Evolutionary conservation across 1,140 invertebrate species (phyloP), one percentile per base, ranked within the genome.

Genomic region (Musca vetustissima): DNA sequence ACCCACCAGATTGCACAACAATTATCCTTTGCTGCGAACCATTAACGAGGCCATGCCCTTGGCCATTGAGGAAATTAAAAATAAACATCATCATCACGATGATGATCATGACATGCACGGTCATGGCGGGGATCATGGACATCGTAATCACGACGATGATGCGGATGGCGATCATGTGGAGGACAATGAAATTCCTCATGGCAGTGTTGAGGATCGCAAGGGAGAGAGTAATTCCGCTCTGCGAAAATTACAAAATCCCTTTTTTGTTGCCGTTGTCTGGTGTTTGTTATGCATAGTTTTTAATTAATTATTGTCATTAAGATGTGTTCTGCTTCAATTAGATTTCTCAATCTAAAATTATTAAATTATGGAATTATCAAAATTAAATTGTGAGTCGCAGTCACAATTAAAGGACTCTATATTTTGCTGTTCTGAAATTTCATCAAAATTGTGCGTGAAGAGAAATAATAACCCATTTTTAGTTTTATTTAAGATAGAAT

Each of bases 21-120:
- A 87, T 73, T 89, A 87, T 78, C 85, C 86, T 1, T 75, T 91
- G 7, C 85, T 91, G 85, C 83, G 87, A 24, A 86, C 87, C 0
- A 87, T 91, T 0, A 88, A 89, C 69, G 86, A 88, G 71, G 87
- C 87, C 3, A 85, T 87, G 2, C 74, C 77, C 1, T 69, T 86
- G 13, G 81, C 87, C 0, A 61, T 88, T 52, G 85, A 88, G 74
- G 87, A 89, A 73, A 84, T 86, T 73, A 80, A 83, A 68, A 78
- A 85, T 66, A 76, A 83, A 4, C 76, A 75, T 65, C 68, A 61
- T 21, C 57, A 28, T 36, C 57, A 43, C 21, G 28, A 36, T 14
- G 73, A 74, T 47, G 73, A 77, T 67, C 70, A 85, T 71, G 77
- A 84, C 70, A 43, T 43, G 36, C 36, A 43, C 13, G 36, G 36